Evolutionary conservation across 1,140 invertebrate genomes (phyloP).

Genomic region (Neotoxoptera formosana): DNA sequence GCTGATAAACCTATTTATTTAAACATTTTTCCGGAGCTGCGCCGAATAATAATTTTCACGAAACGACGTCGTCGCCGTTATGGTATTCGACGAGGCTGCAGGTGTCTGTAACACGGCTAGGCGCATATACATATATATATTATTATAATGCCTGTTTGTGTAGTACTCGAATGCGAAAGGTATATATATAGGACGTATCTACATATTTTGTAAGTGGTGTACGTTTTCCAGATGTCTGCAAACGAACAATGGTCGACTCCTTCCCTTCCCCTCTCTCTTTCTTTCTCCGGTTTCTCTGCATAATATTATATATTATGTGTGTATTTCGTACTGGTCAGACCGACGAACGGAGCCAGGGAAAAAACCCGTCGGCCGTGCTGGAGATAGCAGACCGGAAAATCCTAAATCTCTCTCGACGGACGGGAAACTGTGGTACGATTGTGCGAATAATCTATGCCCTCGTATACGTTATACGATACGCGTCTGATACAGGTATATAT

Average conservation of each 20-base stretch:
- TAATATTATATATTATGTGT: too few relatives aligned
- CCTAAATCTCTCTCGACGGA: neutral
- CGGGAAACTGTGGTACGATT: neutral
- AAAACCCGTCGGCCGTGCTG: neutral
- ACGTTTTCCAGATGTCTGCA: neutral
- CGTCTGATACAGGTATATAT: neutral
- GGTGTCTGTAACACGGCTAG: too few relatives aligned
- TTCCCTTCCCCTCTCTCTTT: neutral
- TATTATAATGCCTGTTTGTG: neutral
- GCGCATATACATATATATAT: neutral
- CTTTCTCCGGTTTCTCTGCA: neutral
- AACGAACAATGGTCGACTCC: neutral
- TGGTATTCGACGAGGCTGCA: neutral
- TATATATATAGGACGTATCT: neutral
- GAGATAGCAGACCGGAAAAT: neutral
- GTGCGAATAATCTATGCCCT: neutral
- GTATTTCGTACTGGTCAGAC: neutral
- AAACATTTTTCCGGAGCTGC: neutral
- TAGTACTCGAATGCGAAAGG: neutral
- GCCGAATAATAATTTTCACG: neutral
- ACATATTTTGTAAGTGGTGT: neutral
- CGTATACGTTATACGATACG: neutral
- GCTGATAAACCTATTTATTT: conserved; percentile 4
- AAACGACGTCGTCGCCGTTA: neutral
- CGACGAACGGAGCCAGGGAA: neutral